phyloP scores from a whole-genome alignment of 2,888 invertebrate genomes.

The Disparrhopalites patrizii region DNA sequence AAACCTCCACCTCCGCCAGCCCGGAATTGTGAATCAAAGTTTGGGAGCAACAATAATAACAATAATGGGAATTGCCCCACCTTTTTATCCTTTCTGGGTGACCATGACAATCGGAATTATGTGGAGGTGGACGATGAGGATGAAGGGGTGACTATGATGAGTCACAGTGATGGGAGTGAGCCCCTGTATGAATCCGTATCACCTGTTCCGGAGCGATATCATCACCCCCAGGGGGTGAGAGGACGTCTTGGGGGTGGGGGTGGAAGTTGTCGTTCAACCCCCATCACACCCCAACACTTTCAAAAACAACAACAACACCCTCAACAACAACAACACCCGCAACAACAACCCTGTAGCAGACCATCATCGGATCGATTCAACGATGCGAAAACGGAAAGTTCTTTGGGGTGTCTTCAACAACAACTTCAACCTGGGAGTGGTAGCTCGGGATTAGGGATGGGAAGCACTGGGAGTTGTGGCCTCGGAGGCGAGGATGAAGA shows the following conservation, averaged over 20 bases:
- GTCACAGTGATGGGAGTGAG: constrained; percentile 18
- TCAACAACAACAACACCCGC: constrained; percentile 4
- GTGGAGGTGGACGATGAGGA: constrained; percentile 1
- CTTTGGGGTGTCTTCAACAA: too few species aligned
- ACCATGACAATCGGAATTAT: not conserved
- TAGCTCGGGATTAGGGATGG: too few species aligned
- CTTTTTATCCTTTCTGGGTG: too few species aligned
- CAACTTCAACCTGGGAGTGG: too few species aligned
- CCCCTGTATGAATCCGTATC: constrained; percentile 44
- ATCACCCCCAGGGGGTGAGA: too few species aligned
- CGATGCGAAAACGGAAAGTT: not conserved
- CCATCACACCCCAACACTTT: constrained; percentile 23
- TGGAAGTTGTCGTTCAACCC: not conserved
- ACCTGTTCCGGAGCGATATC: constrained; percentile 20
- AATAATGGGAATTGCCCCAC: not conserved
- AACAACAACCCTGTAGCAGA: constrained; percentile 18
- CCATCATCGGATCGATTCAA: constrained; percentile 1
- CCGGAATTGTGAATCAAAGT: too few species aligned
- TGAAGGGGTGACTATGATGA: not conserved
- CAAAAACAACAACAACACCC: constrained; percentile 26
- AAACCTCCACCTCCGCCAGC: not conserved
- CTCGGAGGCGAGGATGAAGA: not conserved
- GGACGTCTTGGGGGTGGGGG: too few species aligned
- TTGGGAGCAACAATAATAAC: not conserved
- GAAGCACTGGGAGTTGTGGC: too few species aligned